A percentile compares a stretch with the other conserved stretches of the same genome.
phyloP scores from a whole-genome alignment of 23 tunicate genomes.

The Styela clava region DNA sequence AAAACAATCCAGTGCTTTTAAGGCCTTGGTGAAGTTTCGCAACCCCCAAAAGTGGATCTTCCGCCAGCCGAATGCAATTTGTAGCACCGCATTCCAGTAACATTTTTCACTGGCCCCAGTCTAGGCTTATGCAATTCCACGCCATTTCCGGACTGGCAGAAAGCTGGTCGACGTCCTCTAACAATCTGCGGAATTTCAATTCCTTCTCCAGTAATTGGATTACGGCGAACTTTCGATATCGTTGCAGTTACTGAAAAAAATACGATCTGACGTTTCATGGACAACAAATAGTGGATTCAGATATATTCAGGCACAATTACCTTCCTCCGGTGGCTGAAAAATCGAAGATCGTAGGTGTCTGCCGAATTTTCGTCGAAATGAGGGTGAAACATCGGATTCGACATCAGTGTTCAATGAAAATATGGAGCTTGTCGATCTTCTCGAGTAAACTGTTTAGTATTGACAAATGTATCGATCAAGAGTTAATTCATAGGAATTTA shows the following conservation, averaged over 20 bases:
- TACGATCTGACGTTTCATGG: no score
- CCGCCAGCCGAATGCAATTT: slow-evolving; percentile 87
- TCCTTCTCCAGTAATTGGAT: slow-evolving; percentile 50
- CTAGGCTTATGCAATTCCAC: slow-evolving; percentile 45
- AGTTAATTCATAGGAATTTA: no score
- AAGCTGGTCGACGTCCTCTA: background rate
- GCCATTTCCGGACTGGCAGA: background rate
- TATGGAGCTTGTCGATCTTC: background rate
- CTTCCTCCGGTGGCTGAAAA: background rate
- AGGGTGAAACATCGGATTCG: no score
- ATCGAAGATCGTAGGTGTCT: background rate
- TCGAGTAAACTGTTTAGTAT: no score
- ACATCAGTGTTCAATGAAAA: background rate
- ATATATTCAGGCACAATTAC: no score
- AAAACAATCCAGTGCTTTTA: no score
- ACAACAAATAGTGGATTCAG: no score
- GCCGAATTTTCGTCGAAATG: background rate
- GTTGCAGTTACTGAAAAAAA: no score
- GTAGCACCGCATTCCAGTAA: slow-evolving; percentile 72
- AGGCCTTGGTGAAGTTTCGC: no score
- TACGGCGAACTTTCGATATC: slow-evolving; percentile 25
- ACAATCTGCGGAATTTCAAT: slow-evolving; percentile 24
- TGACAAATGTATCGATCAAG: no score
- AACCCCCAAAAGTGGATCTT: slow-evolving; percentile 54
- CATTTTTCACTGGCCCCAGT: slow-evolving; percentile 60